Evolutionary conservation across 2,113 vertebrate species (phyloP), one percentile per base, ranked within the genome.

Genomic region (Ammodytes dubius): DNA sequence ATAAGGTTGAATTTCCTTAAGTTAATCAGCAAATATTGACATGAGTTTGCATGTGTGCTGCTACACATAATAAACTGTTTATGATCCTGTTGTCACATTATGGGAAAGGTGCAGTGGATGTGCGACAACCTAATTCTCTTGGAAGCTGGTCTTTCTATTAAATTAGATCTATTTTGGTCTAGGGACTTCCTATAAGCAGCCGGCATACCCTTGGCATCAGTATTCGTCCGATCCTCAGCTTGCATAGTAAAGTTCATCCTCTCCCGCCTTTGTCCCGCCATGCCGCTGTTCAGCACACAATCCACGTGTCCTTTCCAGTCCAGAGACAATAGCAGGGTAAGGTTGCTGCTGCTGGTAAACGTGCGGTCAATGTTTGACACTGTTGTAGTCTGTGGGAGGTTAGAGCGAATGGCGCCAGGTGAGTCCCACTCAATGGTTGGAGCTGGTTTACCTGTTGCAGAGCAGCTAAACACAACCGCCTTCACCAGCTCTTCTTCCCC

Each of bases 391-490:
- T 6, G 5, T 0, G 13, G 3, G 3, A 27, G 3, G 0, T 37
- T 4, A 1, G 6, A 0, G 0, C 0, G 0, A 0, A 3, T 0
- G 15, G 6, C 11, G 0, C 0, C 14, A 1, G 35, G 7, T 4
- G 67, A 12, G 5, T 14, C 40, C 95, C 92, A 95, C 2, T 43
- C 6, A 9, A 96, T 75, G 56, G 59, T 57, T 0, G 95, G 95
- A 7, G 88, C 67, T 15, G 94, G 93, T 93, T 93, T 95, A 0
- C 95, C 95, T 0, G 92, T 95, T 9, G 90, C 93, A 5, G 90
- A 87, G 89, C 95, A 96, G 59, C 81, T 87, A 4, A 95, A 86
- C 37, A 69, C 47, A 1, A 87, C 78, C 15, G 74, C 76, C 15
- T 27, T 27, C 27, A 70, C 3, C 9, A 3, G 2, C 4, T 39